Conservation (phyloP, 2,888 invertebrate genomes). For the Xestobium rufovillosum region DNA sequence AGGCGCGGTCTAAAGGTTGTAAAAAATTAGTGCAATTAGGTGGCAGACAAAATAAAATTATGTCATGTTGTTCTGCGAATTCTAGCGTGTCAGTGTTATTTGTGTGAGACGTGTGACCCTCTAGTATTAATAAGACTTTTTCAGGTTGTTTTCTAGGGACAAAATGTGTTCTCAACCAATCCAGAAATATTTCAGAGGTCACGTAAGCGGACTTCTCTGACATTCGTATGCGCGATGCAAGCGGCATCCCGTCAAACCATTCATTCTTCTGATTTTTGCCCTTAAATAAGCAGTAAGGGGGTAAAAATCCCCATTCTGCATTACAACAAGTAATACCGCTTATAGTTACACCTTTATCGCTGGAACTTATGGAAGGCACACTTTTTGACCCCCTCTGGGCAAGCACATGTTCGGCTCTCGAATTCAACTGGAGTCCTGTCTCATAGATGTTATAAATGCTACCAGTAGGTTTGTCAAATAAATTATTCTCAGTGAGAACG, state of each 20-base stretch:
- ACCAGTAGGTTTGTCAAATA: constrained; percentile 16
- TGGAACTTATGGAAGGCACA: constrained; percentile 18
- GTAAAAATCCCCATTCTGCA: not conserved
- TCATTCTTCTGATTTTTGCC: not conserved
- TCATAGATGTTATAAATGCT: constrained; percentile 9
- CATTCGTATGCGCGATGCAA: not conserved
- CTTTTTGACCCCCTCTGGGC: constrained; percentile 10
- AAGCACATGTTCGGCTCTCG: constrained; percentile 15
- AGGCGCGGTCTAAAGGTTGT: constrained; percentile 1
- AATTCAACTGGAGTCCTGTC: constrained; percentile 12
- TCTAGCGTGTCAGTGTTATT: not conserved
- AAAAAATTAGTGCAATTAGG: not conserved
- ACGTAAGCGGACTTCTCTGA: constrained; percentile 1
- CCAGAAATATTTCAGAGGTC: not conserved
- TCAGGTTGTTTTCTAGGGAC: not conserved
- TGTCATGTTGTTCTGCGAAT: not conserved
- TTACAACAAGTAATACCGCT: constrained; percentile 8
- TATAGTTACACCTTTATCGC: not conserved
- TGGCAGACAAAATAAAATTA: constrained; percentile 1
- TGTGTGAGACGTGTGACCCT: not conserved
- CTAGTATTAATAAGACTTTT: not conserved
- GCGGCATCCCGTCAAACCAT: constrained; percentile 2
- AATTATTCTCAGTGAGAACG: constrained; percentile 8
- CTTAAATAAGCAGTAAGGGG: constrained; percentile 2
- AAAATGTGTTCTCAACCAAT: not conserved